Conservation (phyloP, 2,797 vertebrate genomes). For the Sebastes melanostomus region DNA sequence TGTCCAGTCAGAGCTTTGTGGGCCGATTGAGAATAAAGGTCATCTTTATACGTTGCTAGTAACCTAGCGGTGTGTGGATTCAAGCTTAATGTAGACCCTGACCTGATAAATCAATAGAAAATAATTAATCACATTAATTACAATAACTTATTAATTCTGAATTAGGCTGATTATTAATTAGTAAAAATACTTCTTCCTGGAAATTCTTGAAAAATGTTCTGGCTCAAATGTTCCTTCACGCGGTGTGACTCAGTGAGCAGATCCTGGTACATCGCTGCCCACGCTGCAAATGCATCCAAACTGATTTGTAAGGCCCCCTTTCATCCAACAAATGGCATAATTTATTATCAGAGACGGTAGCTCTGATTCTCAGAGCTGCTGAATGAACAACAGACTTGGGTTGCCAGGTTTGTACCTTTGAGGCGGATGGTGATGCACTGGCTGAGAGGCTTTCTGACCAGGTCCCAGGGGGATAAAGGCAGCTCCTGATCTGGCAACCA, state of each 20-base stretch:
- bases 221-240: not conserved
- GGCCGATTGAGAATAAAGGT: not conserved
- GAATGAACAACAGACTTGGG: not conserved
- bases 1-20: not conserved
- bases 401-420: slow-evolving; percentile 70
- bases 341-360: not conserved
- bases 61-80: no score
- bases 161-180: not conserved
- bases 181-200: not conserved
- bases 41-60: accelerated
- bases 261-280: slow-evolving; percentile 13
- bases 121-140: not conserved
- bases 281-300: slow-evolving; percentile 20
- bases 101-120: not conserved
- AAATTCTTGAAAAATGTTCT: not conserved
- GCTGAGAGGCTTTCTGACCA: slow-evolving; percentile 86
- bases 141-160: not conserved
- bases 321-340: slow-evolving; percentile 41
- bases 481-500: slow-evolving; percentile 88
- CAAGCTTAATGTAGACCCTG: not conserved
- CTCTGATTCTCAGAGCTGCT: slow-evolving; percentile 4
- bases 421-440: slow-evolving; percentile 85
- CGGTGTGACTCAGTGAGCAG: slow-evolving; percentile 19
- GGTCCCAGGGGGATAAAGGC: slow-evolving; percentile 88
- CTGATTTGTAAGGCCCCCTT: slow-evolving; percentile 16